A percentile compares a stretch with the other conserved stretches of the same genome.
phyloP scores from a whole-genome alignment of 2,113 vertebrate species.

The Numida meleagris region DNA sequence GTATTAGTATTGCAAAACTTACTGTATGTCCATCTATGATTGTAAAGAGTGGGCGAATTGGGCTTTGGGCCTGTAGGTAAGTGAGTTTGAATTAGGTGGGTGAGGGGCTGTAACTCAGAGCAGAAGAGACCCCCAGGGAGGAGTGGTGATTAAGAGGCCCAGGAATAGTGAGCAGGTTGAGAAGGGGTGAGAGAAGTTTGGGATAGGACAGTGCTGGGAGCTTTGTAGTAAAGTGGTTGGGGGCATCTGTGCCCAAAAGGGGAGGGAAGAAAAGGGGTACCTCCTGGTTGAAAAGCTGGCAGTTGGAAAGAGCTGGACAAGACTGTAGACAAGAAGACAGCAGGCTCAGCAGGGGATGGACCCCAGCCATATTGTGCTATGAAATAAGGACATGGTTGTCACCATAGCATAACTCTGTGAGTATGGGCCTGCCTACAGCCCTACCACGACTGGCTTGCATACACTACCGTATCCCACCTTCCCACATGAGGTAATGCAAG shows the following conservation, averaged over 20 bases:
- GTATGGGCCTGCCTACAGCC: background rate
- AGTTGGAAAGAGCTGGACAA: background rate
- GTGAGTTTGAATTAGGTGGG: background rate
- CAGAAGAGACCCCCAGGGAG: background rate
- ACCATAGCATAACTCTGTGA: background rate
- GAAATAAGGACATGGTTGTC: accelerated
- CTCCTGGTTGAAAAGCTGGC: accelerated
- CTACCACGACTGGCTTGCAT: accelerated
- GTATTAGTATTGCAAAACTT: background rate
- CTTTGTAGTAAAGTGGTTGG: background rate
- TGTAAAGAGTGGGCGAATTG: background rate
- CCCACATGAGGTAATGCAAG: accelerated
- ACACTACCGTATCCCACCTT: accelerated
- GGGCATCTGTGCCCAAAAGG: background rate
- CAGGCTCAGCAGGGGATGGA: background rate
- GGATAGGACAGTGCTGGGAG: background rate
- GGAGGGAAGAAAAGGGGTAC: accelerated
- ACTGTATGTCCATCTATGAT: background rate
- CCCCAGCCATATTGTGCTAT: accelerated
- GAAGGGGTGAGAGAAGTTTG: background rate
- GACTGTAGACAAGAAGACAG: background rate
- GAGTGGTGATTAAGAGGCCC: background rate
- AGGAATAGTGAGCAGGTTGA: background rate
- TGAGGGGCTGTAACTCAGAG: background rate
- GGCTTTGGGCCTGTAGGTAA: background rate